These are phyloP conservation scores for Hirtodrosophila duncani DNA, from an alignment of 2,888 invertebrate genomes.

Conservation along the genomic window DNA sequence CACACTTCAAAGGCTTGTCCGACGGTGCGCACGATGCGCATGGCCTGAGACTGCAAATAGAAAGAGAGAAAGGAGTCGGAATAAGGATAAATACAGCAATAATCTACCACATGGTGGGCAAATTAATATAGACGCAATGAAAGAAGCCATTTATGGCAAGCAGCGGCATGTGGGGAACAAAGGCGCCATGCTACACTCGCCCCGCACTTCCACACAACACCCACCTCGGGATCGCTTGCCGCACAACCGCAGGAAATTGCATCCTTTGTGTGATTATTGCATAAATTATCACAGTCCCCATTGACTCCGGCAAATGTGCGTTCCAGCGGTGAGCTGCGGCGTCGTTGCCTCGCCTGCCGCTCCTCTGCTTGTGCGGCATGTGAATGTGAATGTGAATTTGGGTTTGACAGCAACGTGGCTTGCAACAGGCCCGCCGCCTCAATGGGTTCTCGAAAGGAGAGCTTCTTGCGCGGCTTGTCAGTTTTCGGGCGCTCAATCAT, in stretches of 20 bases:
- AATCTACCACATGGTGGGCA: too few species aligned
- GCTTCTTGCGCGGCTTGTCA: conserved; percentile 86
- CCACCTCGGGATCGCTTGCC: conserved; percentile 57
- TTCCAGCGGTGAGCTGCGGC: conserved; percentile 68
- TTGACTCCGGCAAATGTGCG: conserved; percentile 21
- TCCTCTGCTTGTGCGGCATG: conserved; percentile 19
- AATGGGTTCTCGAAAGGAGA: conserved; percentile 90
- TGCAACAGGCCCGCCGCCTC: conserved; percentile 66
- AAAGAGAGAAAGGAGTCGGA: conserved; percentile 14
- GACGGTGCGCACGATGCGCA: conserved; percentile 98
- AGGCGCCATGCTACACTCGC: conserved; percentile 36
- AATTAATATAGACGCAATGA: conserved; percentile 20
- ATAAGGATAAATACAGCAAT: conserved; percentile 18
- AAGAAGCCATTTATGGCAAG: background rate
- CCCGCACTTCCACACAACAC: conserved; percentile 24
- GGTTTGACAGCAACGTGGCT: conserved; percentile 30
- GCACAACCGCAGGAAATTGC: conserved; percentile 45
- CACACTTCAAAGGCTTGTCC: conserved; percentile 99
- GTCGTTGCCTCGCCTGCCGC: conserved; percentile 47
- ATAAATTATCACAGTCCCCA: conserved; percentile 62
- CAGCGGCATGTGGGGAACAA: conserved; percentile 17
- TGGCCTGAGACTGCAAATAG: conserved; percentile 93
- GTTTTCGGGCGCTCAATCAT: conserved; percentile 73
- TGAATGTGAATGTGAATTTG: too few species aligned
- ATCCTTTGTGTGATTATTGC: conserved; percentile 65